Base-by-base conservation (phyloP, 2,113 vertebrate genomes). In the Pseudopipra pipra region DNA sequence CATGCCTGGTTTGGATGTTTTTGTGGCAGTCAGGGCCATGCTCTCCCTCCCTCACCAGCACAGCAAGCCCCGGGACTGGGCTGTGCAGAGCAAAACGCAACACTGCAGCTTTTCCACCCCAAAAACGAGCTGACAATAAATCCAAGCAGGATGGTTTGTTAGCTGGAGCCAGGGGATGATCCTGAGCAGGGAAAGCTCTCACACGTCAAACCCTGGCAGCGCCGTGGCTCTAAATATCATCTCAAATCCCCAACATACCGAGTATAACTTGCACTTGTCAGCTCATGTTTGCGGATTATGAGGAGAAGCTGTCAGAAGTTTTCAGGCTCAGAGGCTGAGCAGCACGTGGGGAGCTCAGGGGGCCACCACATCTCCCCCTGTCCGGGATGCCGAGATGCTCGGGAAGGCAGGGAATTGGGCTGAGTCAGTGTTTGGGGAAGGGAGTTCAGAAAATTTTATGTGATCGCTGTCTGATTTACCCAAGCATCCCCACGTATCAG, bases 11-110 rank as follows among this genome's bases (percentile, higher is more conserved):
- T 39, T 24, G 71, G n/a, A 24, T 37, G 12, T 8, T 67, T 44
- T 24, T 3, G 3, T 30, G 1, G 5, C 8, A 12, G 4, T 8
- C 0, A 0, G 43, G 12, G 19, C 62, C 2, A 0, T 43, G 25
- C 27, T 78, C 41, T 61, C 31, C 87, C 6, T 75, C 46, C 51
- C 44, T 81, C 7, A 2, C 52, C 6, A 25, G 37, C 43, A 11
- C 15, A 6, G 35, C 0, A 5, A 84, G 8, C 49, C 30, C 24
- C 0, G 0, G n/a, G 37, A 46, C 8, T 1, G 4, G 24, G 24
- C 0, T 21, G 8, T 43, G 15, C 6, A 4, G 35, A 46, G 35
- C 6, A 4, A 68, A 91, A 47, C 0, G 2, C 61, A 18, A 4
- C 22, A 4, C 4, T 30, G 25, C 73, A 65, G 81, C 61, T 87